Percentiles rank a stretch among this genome's conserved stretches.
Conservation (phyloP, 2,113 vertebrate genomes). For the Hydrochoerus hydrochaeris region DNA sequence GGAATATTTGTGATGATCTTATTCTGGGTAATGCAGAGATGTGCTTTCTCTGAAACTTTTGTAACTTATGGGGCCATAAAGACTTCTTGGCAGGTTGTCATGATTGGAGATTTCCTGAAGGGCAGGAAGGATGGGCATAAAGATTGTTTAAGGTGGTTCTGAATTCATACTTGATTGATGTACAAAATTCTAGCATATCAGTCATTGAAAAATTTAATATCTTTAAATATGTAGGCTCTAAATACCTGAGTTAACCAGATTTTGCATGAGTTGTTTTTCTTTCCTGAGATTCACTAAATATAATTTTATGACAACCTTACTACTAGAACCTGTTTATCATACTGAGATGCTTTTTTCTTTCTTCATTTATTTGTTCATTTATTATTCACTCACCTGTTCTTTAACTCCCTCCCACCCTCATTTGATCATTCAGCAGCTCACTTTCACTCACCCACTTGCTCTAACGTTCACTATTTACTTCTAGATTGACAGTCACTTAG, state of each 20-base stretch:
- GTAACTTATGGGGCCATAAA: background rate
- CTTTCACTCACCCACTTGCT: background rate
- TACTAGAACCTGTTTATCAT: background rate
- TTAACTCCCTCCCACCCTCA: background rate
- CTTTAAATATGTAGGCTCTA: too few species aligned
- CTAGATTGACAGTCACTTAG: background rate
- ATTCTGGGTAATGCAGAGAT: conserved; percentile 19
- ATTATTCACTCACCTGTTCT: background rate
- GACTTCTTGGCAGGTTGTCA: background rate
- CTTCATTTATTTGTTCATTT: background rate
- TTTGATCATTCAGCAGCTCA: background rate
- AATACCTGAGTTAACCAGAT: background rate
- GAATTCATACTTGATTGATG: background rate
- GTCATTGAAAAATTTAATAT: background rate
- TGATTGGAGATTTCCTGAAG: background rate
- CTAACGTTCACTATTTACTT: background rate
- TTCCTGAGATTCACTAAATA: background rate
- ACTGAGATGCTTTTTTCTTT: background rate
- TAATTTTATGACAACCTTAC: background rate
- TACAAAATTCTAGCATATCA: background rate
- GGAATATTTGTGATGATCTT: conserved; percentile 11
- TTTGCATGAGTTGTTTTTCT: background rate
- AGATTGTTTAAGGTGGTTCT: background rate
- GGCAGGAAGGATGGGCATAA: background rate
- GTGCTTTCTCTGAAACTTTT: background rate